Evolutionary conservation across 1,140 invertebrate species (phyloP), one percentile per base, ranked within the genome.

Genomic region (Pararge aegeria): DNA sequence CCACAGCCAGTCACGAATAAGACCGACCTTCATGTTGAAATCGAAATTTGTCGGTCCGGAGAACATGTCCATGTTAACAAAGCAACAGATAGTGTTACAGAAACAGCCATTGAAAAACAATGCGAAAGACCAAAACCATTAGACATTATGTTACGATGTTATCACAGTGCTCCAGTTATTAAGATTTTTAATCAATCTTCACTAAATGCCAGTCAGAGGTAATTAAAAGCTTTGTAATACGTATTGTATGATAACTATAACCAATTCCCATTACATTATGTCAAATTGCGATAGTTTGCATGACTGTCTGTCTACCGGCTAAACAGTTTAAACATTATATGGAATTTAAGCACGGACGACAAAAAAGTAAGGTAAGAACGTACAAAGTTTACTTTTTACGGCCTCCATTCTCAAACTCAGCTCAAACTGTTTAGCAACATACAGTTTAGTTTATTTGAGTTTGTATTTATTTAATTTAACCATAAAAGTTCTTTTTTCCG

Each of bases 1-100:
- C 70, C 71, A 74, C 58, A 70, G 55, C 61, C 51, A 68, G 75
- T 85, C 80, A 86, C 80, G 84, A 85, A 70, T 64, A 46, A 54
- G 55, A 67, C 51, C 69, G 73, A 80, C 77, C 83, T 85, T 85
- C 73, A 62, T 80, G 70, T 68, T 72, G 80, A 80, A 87, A 87
- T 74, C 77, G 70, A 78, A 63, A 63, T 63, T 63, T 64, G 55
- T 68, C 61, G 62, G 66, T 64, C 61, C 24, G 29, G 24, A 52
- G 38, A 48, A 63, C 61, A 53, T 48, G 38, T 49, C 30, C 52
- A 34, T 24, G 49, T 57, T 63, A 61, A 61, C 51, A 54, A 54
- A 61, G 51, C 21, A 52, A 13, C 24, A 13, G 44, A 37, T 54
- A 19, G 5, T 50, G 29, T 55, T 61, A 61, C 29, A 34, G 29